Evolutionary conservation across 1,140 invertebrate species (phyloP), one percentile per base, ranked within the genome.

Genomic region (Homalodisca vitripennis): DNA sequence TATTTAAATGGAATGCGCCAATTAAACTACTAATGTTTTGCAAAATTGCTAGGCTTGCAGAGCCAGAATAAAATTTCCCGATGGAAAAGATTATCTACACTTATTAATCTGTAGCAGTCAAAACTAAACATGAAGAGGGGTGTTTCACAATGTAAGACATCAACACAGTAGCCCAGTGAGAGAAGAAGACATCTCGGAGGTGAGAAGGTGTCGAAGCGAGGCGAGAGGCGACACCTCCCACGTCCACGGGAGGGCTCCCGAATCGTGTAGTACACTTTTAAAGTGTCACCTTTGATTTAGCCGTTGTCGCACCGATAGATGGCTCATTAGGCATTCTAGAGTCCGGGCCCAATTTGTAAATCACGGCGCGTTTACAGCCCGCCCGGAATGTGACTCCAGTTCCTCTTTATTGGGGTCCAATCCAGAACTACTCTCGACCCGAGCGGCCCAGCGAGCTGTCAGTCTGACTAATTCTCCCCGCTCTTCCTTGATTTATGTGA

Each of bases 241-340:
- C 2, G 34, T 17, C 6, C 6, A 41, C 55, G 24, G 3, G 55
- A 27, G 6, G 48, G 22, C 22, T 6, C 6, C 24, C 22, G 26
- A 3, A 27, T 6, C 55, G 26, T 60, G 55, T 60, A 60, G 14
- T 60, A 60, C 55, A 60, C 55, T 60, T 24, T 30, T 60, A 60
- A 60, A 60, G 55, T 60, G 55, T 60, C 55, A 60, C 55, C 55
- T 60, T 60, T 60, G 55, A 60, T 60, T 60, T 60, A 60, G 55
- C 27, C 55, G 55, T 22, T 17, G 34, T 41, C 34, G 55, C 55
- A 22, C 26, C 55, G 55, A 27, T 30, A 30, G 55, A 41, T 60
- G 24, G 55, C 55, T 60, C 55, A 60, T 60, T 60, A 60, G 55
- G 55, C 55, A 60, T 60, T 60, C 55, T 60, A 60, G 24, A 60